Evolutionary conservation across 2,888 invertebrate genomes (phyloP), one percentile per base, ranked within the genome.

Genomic region (Megamerina dolium): DNA sequence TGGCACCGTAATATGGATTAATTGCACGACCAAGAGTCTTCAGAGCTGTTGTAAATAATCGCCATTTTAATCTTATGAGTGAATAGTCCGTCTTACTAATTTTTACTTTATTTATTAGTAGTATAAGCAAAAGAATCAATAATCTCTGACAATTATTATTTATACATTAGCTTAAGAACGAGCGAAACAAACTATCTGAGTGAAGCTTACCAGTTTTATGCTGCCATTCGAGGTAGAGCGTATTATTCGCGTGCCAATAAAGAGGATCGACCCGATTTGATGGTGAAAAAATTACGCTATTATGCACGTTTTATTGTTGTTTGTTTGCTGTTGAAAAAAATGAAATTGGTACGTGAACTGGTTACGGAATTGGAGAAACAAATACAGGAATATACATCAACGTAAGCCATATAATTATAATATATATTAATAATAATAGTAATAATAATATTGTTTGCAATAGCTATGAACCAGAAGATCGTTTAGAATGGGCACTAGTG

Each of bases 291-390:
- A 72, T 75, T 96, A 42, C 75, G 86, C 46, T 96, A 94, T 69
- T 96, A 95, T 73, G 94, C 95, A 17, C 79, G 96, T 51, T 96
- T 94, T 72, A 95, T 96, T 64, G 93, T 95, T 41, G 95, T 96
- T 27, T 93, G 94, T 72, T 79, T 96, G 58, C 78, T 96, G 59
- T 77, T 96, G 52, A 90, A 93, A 72, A 89, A 92, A 71, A 87
- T 92, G 80, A 91, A 92, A 67, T 77, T 94, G 56, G 94, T 96
- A 41, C 78, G 87, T 46, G 95, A 96, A 70, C 75, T 96, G 53
- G 87, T 93, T 41, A 81, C 86, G 72, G 96, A 96, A 74, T 75
- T 96, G 60, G 89, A 93, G 61, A 84, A 87, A 65, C 93, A 94
- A 74, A 92, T 96, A 60, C 85, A 89, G 64, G 94, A 95, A 71